Evolutionary conservation across 2,888 invertebrate species (phyloP).

Genomic region (Epiblema foenella): DNA sequence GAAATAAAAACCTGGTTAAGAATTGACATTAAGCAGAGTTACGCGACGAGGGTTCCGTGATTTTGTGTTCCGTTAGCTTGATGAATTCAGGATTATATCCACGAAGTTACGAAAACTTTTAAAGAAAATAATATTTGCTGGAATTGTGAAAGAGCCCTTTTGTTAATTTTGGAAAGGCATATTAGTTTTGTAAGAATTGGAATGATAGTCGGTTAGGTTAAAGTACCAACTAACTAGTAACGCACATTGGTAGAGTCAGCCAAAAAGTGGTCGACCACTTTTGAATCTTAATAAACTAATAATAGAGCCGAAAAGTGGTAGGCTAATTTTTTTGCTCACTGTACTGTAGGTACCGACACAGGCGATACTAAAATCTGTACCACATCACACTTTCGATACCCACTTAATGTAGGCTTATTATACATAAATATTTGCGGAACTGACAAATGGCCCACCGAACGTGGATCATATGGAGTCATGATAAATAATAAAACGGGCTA

Average conservation of each 20-base stretch:
- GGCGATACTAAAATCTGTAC: too few species aligned
- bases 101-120: background rate
- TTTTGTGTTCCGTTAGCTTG: background rate
- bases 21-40: conserved; percentile 16
- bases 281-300: too few species aligned
- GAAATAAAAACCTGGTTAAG: conserved; percentile 39
- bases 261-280: too few species aligned
- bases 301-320: too few species aligned
- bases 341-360: too few species aligned
- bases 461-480: conserved; percentile 20
- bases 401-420: conserved; percentile 12
- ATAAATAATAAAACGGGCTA: conserved; percentile 20
- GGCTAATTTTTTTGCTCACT: too few species aligned
- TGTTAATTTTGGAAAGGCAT: background rate
- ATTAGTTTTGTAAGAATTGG: background rate
- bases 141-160: background rate
- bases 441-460: conserved; percentile 21
- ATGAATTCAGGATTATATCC: background rate
- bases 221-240: background rate
- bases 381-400: too few species aligned
- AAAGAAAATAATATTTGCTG: too few species aligned
- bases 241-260: background rate
- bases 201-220: too few species aligned
- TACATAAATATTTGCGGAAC: conserved; percentile 25
- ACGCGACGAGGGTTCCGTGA: conserved; percentile 11